Conservation (phyloP, 2,888 invertebrate genomes). For the Mesochorus sp. region DNA sequence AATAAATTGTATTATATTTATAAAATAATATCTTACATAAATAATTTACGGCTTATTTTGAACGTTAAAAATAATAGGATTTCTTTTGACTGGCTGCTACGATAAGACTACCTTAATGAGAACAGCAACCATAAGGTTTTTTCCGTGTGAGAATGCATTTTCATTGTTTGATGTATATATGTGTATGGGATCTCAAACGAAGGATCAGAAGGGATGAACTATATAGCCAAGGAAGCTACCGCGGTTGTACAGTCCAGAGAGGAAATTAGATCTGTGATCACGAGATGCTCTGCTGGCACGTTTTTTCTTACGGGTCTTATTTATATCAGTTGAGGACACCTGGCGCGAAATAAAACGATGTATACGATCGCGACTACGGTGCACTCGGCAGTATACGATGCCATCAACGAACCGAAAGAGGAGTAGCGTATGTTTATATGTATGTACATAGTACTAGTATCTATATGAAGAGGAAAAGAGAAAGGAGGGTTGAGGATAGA, state of each 20-base stretch:
- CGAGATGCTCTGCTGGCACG: background rate
- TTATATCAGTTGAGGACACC: slow-evolving; percentile 54
- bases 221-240: slow-evolving; percentile 6
- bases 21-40: too few relatives aligned
- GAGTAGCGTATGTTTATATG: background rate
- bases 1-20: too few relatives aligned
- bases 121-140: too few relatives aligned
- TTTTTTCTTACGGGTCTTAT: slow-evolving; percentile 20
- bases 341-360: slow-evolving; percentile 52
- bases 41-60: too few relatives aligned
- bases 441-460: background rate
- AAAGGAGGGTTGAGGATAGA: slow-evolving; percentile 7
- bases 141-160: too few relatives aligned
- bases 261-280: slow-evolving; percentile 49
- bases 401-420: background rate
- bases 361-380: slow-evolving; percentile 34
- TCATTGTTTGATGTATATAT: too few relatives aligned
- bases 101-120: too few relatives aligned
- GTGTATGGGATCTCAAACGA: background rate
- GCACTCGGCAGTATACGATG: slow-evolving; percentile 8
- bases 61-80: too few relatives aligned
- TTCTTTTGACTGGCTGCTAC: too few relatives aligned
- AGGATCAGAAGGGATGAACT: background rate
- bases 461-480: slow-evolving; percentile 5
- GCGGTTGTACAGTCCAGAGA: slow-evolving; percentile 24